These are phyloP conservation scores for Athripsodes cinereus DNA, from an alignment of 2,888 invertebrate genomes.

Conservation along the genomic window DNA sequence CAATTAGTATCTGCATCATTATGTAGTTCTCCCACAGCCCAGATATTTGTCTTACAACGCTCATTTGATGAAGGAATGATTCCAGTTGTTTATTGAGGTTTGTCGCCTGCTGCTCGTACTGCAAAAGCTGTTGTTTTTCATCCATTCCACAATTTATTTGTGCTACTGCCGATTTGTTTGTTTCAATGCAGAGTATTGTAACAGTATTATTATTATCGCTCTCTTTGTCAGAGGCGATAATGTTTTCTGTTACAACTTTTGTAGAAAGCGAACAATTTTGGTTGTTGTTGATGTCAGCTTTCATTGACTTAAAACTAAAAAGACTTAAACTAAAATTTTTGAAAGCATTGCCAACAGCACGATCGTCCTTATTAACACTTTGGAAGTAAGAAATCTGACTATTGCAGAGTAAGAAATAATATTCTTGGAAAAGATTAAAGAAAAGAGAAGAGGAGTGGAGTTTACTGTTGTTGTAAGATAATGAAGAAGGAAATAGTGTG, in stretches of 20 bases:
- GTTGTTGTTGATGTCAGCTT: slow-evolving; percentile 20
- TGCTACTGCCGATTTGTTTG: no score
- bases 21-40: background rate
- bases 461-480: slow-evolving; percentile 6
- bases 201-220: background rate
- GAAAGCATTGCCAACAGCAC: slow-evolving; percentile 20
- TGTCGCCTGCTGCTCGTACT: background rate
- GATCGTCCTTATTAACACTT: slow-evolving; percentile 8
- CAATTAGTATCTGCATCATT: background rate
- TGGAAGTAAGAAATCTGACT: background rate
- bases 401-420: background rate
- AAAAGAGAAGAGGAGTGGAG: background rate
- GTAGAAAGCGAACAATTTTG: slow-evolving; percentile 9
- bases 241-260: background rate
- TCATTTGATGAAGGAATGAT: background rate
- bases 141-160: slow-evolving; percentile 13
- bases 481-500: slow-evolving; percentile 13
- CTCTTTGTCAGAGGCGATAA: background rate
- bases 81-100: background rate
- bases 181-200: background rate
- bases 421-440: background rate
- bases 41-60: background rate
- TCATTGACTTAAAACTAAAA: slow-evolving; percentile 18
- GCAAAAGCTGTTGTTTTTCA: no score
- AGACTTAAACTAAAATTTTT: slow-evolving; percentile 16